phyloP scores from a whole-genome alignment of 2,113 vertebrate species.

The Monarcha castaneiventris region DNA sequence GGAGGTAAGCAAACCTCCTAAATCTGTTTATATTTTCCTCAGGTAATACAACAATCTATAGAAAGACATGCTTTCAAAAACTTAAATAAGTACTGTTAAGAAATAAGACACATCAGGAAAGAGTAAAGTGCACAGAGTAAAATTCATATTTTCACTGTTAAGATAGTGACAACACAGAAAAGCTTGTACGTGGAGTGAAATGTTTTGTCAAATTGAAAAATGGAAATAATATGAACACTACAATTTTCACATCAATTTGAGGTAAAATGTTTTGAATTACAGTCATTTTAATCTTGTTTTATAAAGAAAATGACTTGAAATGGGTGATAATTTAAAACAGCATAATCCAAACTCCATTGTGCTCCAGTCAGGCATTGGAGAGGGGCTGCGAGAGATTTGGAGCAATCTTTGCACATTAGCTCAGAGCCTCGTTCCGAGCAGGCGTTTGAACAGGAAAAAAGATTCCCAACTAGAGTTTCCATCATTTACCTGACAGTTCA shows the following conservation, averaged over 20 bases:
- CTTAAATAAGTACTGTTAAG: constrained; percentile 50
- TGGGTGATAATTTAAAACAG: constrained; percentile 62
- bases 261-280: constrained; percentile 71
- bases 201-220: constrained; percentile 68
- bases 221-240: constrained; percentile 65
- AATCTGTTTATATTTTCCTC: not conserved
- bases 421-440: not conserved
- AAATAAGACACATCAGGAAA: constrained; percentile 31
- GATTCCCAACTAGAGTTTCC: not conserved
- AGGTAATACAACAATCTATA: not conserved
- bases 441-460: not conserved
- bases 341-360: constrained; percentile 56
- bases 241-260: constrained; percentile 67
- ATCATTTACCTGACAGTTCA: not conserved
- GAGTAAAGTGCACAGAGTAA: constrained; percentile 31
- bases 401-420: constrained; percentile 33
- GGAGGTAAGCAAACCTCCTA: constrained; percentile 19
- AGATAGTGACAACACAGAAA: constrained; percentile 48
- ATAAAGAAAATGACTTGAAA: constrained; percentile 67
- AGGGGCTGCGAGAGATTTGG: not conserved
- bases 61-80: not conserved
- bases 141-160: constrained; percentile 58
- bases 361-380: not conserved
- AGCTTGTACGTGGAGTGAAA: constrained; percentile 26
- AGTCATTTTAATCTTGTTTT: constrained; percentile 65